These are phyloP conservation scores for Colius striatus DNA, from an alignment of 2,113 vertebrate species.

Conservation along the genomic window DNA sequence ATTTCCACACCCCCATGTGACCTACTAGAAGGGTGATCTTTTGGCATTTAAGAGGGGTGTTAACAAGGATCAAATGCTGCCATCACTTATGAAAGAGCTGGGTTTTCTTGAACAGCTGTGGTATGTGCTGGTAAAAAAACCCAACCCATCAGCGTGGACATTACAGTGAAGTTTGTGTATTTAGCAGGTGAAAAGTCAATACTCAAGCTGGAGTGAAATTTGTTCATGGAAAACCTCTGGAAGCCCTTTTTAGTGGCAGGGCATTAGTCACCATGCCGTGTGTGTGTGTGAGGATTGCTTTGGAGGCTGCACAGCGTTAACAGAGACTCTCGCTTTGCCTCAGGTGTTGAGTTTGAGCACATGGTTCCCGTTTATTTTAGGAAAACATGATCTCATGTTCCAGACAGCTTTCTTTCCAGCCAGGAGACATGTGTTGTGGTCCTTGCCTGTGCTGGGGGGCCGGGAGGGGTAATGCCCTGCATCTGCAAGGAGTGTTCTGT, in stretches of 20 bases:
- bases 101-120: not conserved
- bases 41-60: not conserved
- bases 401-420: not conserved
- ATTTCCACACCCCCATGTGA: constrained; percentile 4
- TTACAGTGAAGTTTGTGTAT: constrained; percentile 43
- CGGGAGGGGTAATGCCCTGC: not conserved
- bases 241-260: constrained; percentile 61
- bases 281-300: not conserved
- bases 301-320: constrained; percentile 27
- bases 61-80: constrained; percentile 54
- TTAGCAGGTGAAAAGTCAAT: constrained; percentile 41
- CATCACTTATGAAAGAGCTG: not conserved
- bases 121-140: not conserved
- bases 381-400: constrained; percentile 58
- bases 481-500: not conserved
- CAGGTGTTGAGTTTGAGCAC: constrained; percentile 64
- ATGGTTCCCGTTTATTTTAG: constrained; percentile 52
- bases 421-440: not conserved
- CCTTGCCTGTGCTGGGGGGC: not conserved
- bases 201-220: not conserved
- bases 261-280: constrained; percentile 30
- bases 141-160: not conserved
- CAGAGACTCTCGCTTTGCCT: constrained; percentile 36
- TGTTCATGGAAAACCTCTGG: constrained; percentile 63
- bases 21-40: not conserved